Evolutionary conservation across 2,797 vertebrate species (phyloP).

Genomic region (Toxotes lorentzi): DNA sequence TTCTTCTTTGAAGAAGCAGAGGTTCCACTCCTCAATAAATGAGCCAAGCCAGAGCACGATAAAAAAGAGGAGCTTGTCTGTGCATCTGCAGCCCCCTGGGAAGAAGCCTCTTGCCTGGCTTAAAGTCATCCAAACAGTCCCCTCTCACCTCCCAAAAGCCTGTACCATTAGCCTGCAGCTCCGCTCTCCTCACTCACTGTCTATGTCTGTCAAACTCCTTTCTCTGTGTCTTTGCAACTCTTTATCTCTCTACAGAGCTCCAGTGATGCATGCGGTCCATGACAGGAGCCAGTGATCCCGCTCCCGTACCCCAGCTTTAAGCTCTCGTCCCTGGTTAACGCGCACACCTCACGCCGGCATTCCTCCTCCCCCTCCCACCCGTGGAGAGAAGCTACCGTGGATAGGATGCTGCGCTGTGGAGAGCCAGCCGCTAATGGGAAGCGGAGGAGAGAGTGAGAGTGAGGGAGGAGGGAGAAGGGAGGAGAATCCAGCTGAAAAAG

Average conservation of each 20-base stretch:
- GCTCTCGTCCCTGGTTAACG: conserved; percentile 64
- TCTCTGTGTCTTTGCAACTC: conserved; percentile 57
- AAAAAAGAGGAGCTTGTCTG: conserved; percentile 45
- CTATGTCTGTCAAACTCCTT: conserved; percentile 52
- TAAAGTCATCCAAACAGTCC: conserved; percentile 60
- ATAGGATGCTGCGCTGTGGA: conserved; percentile 92
- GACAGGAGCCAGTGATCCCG: conserved; percentile 55
- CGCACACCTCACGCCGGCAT: conserved; percentile 81
- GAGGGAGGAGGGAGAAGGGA: conserved; percentile 79
- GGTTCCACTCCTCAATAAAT: conserved; percentile 19
- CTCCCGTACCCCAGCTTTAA: conserved; percentile 82
- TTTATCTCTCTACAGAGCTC: conserved; percentile 54
- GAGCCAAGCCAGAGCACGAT: conserved; percentile 23
- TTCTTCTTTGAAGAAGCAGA: conserved; percentile 22
- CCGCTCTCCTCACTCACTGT: conserved; percentile 46
- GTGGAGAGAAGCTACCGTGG: conserved; percentile 88
- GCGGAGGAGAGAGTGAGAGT: conserved; percentile 75
- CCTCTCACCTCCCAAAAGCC: conserved; percentile 45
- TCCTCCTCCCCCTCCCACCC: conserved; percentile 74
- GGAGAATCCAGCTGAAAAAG: conserved; percentile 94
- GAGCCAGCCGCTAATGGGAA: conserved; percentile 92
- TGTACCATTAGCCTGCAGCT: conserved; percentile 53
- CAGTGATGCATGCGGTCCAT: conserved; percentile 49
- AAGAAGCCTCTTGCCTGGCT: conserved; percentile 52
- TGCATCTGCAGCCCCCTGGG: conserved; percentile 58